These are phyloP conservation scores for Ibidorhyncha struthersii DNA, from an alignment of 2,113 vertebrate genomes.

Conservation along the genomic window DNA sequence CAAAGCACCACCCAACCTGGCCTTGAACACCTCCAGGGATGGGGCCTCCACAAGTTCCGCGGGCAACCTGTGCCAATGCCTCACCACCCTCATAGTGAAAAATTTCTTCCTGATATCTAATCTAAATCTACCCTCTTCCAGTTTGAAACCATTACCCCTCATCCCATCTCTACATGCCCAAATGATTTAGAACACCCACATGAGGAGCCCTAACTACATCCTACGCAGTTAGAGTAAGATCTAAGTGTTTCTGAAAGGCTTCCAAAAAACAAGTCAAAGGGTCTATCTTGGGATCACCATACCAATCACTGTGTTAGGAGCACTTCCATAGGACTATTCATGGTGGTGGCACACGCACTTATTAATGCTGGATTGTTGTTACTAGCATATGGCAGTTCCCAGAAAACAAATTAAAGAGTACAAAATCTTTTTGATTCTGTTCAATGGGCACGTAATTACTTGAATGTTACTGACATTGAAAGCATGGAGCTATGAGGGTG, in stretches of 20 bases:
- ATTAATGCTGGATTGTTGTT: neutral
- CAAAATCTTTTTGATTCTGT: neutral
- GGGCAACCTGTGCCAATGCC: too few species aligned
- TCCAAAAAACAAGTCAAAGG: neutral
- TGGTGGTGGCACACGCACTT: neutral
- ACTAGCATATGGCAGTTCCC: neutral
- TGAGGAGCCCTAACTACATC: neutral
- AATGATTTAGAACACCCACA: neutral
- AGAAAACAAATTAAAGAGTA: neutral
- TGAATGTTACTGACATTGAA: neutral
- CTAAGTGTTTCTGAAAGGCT: neutral
- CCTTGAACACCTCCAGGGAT: too few species aligned
- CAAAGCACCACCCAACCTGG: too few species aligned
- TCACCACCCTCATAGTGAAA: too few species aligned
- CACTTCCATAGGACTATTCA: neutral
- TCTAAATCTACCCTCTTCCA: too few species aligned
- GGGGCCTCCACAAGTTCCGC: too few species aligned
- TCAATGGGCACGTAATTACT: neutral
- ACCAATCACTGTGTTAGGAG: neutral
- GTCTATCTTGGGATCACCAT: neutral
- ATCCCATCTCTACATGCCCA: too few species aligned
- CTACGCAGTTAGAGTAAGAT: neutral
- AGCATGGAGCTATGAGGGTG: neutral
- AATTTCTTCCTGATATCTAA: too few species aligned
- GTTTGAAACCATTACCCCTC: too few species aligned